These are phyloP conservation scores for Solenodon paradoxus DNA, from an alignment of 2,113 vertebrate genomes.

Conservation along the genomic window DNA sequence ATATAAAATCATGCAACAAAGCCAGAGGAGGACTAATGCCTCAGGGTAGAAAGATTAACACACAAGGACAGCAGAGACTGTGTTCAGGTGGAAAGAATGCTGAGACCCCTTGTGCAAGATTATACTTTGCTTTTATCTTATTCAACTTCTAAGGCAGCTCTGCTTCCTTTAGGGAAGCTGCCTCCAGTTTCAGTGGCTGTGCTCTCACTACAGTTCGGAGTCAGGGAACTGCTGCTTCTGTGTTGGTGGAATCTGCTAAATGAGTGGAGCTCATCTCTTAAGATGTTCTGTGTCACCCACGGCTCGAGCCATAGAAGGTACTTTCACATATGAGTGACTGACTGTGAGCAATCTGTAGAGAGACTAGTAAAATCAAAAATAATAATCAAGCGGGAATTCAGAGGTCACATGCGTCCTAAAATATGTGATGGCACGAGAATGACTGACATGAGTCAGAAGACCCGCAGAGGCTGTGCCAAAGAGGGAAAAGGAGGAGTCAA, in stretches of 20 bases:
- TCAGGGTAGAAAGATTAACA: not conserved
- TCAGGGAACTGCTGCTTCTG: not conserved
- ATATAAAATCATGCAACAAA: not conserved
- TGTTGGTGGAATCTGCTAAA: not conserved
- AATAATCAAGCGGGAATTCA: not conserved
- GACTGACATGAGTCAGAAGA: not conserved
- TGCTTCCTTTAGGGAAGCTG: not conserved
- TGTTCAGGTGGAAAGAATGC: not conserved
- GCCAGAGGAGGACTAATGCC: not conserved
- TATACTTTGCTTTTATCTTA: not conserved
- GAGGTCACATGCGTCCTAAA: not conserved
- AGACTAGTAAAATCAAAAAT: not conserved
- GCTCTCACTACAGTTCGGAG: fast-evolving
- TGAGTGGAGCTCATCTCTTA: not conserved
- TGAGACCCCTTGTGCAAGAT: not conserved
- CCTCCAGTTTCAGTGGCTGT: fast-evolving
- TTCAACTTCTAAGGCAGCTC: not conserved
- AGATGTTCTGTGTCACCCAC: not conserved
- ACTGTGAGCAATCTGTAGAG: not conserved
- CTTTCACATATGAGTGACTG: too few relatives aligned
- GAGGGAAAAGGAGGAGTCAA: not conserved
- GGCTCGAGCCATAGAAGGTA: not conserved
- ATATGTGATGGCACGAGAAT: not conserved
- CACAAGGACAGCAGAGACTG: not conserved
- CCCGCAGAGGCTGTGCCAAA: too few relatives aligned